phyloP scores from a whole-genome alignment of 64 coral and sea anemone species.

The Dendronephthya gigantea region DNA sequence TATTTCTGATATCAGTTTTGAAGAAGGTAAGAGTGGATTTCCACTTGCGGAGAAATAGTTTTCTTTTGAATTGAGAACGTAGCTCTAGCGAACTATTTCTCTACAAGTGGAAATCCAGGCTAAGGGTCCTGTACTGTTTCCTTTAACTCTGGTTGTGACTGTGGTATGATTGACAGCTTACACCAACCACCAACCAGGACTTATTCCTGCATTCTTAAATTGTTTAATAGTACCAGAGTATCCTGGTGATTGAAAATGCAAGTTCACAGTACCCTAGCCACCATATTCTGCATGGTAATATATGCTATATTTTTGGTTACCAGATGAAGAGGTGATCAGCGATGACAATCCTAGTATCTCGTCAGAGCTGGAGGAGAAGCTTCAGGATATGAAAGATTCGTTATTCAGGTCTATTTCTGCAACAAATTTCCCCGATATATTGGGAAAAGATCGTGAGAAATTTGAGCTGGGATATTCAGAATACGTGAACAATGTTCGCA shows the following conservation, averaged over 20 bases:
- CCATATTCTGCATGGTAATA: too few species aligned
- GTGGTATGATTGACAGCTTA: too few species aligned
- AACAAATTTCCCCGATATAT: constrained; percentile 60
- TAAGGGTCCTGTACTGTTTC: not conserved
- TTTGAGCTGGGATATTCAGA: constrained; percentile 73
- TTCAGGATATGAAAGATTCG: constrained; percentile 47
- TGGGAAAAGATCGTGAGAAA: constrained; percentile 57
- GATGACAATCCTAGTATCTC: constrained; percentile 55
- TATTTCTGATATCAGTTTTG: not conserved
- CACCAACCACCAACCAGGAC: too few species aligned
- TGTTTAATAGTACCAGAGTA: too few species aligned
- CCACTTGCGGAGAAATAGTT: too few species aligned
- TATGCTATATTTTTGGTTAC: not conserved
- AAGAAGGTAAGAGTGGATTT: too few species aligned
- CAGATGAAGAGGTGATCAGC: not conserved
- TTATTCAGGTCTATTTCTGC: constrained; percentile 50
- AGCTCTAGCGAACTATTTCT: too few species aligned
- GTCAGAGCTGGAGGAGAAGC: constrained; percentile 32
- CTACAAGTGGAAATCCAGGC: not conserved
- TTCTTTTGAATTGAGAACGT: too few species aligned
- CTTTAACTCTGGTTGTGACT: too few species aligned
- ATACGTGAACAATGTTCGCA: constrained; percentile 64
- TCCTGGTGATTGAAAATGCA: too few species aligned
- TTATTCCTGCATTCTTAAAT: too few species aligned
- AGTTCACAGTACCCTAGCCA: too few species aligned